Evolutionary conservation across 1,140 invertebrate genomes (phyloP).

Genomic region (Homarus americanus): DNA sequence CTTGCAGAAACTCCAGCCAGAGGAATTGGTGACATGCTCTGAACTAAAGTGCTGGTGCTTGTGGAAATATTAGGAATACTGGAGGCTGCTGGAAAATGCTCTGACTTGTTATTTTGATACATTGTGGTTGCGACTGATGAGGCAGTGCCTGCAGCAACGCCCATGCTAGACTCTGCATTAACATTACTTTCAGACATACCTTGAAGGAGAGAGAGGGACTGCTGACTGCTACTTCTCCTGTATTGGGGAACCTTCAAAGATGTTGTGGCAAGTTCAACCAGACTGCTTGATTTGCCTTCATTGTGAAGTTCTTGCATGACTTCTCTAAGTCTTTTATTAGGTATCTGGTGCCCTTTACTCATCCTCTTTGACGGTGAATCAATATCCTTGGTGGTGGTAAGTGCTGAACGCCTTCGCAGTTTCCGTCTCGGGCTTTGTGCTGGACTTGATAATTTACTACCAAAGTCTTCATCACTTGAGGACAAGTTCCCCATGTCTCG

Average conservation of each 20-base stretch:
- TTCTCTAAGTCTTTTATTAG: slow-evolving; percentile 18
- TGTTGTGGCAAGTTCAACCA: slow-evolving; percentile 38
- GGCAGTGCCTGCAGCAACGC: neutral
- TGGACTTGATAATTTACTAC: slow-evolving; percentile 37
- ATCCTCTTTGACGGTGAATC: slow-evolving; percentile 6
- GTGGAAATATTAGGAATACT: slow-evolving; percentile 33
- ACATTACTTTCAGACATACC: neutral
- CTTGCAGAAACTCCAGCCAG: neutral
- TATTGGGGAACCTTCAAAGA: slow-evolving; percentile 6
- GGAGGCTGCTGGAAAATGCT: neutral
- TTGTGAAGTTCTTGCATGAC: slow-evolving; percentile 24
- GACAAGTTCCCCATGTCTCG: slow-evolving; percentile 19
- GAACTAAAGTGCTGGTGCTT: slow-evolving; percentile 30
- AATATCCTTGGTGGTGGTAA: neutral
- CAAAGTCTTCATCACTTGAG: slow-evolving; percentile 60
- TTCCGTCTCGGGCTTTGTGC: slow-evolving; percentile 50
- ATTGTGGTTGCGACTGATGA: neutral
- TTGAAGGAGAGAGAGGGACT: slow-evolving; percentile 30
- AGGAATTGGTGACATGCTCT: slow-evolving; percentile 32
- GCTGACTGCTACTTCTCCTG: slow-evolving; percentile 54
- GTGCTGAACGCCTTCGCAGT: slow-evolving; percentile 10
- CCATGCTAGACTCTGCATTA: slow-evolving; percentile 2
- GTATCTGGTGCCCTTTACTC: neutral
- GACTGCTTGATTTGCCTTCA: slow-evolving; percentile 60
- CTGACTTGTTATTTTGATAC: slow-evolving; percentile 9